Base-by-base conservation (phyloP, 2,888 invertebrate species). In the Pseudolycoriella hygida region DNA sequence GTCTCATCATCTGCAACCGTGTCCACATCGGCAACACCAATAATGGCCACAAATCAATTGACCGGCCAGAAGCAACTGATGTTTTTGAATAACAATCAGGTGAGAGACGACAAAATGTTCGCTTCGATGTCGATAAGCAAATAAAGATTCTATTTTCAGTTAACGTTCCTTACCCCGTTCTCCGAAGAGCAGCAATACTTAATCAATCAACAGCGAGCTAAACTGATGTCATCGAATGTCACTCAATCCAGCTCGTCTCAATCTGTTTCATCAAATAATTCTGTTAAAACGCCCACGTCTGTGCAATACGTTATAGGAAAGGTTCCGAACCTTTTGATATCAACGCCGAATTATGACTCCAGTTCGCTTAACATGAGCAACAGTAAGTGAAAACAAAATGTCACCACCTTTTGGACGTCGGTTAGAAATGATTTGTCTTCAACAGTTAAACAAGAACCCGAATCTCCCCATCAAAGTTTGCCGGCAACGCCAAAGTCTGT, bases 401-500 rank as follows among this genome's bases (percentile, higher is more conserved):
- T 8, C 4, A 25, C n/a, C n/a, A n/a, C n/a, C n/a, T n/a, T n/a
- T n/a, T n/a, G 25, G 4, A 25, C 4, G 8, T 25, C 25, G 25
- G 8, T 8, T 25, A 6, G 25, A 25, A 25, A 4, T 25, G 11
- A 34, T 34, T 34, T 34, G 4, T 12, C n/a, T 40, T 19, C 12
- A 17, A 3, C 11, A 47, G 47, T 47, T 40, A 47, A 47, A 45
- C 14, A 41, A 10, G 52, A 53, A 32, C 60, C 60, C 31, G 60
- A 58, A 43, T 65, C 59, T 4, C 64, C 66, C 6, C 66, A 6
- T 55, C 60, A 57, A 47, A 60, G 62, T 42, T 53, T 64, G 52
- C 64, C 66, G 11, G 59, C 62, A 25, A 65, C 66, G 15, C 66
- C 66, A 10, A 64, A 64, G 49, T 65, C 65, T 6, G 46, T 42